Conservation (phyloP, 1,140 invertebrate species). For the Brachionus sp. region DNA sequence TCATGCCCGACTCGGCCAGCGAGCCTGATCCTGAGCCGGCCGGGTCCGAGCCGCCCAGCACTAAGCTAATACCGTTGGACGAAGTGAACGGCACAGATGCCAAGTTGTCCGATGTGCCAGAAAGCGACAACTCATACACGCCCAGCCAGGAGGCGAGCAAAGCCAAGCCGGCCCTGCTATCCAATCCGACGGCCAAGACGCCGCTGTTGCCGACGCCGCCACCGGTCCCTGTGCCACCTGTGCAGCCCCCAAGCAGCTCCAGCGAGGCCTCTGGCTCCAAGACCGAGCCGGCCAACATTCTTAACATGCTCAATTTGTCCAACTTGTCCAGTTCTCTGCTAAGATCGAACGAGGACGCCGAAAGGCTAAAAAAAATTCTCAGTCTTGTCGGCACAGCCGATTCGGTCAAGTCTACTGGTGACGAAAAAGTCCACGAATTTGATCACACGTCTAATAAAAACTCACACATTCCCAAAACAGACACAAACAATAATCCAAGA, state of each 20-base stretch:
- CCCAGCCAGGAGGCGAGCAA: neutral
- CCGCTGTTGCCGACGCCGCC: neutral
- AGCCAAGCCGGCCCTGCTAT: neutral
- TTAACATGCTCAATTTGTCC: neutral
- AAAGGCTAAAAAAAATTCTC: conserved; percentile 21
- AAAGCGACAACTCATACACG: neutral
- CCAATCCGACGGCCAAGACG: neutral
- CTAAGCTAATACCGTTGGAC: neutral
- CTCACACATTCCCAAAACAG: conserved; percentile 2
- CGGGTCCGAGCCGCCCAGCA: neutral
- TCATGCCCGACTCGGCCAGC: conserved; percentile 42
- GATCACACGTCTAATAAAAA: neutral
- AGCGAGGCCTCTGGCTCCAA: neutral
- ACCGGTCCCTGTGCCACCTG: neutral
- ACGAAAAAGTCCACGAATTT: neutral
- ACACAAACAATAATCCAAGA: conserved; percentile 20
- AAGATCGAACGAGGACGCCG: neutral
- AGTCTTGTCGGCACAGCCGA: neutral
- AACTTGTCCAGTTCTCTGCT: neutral
- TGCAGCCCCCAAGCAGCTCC: neutral
- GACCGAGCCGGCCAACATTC: neutral
- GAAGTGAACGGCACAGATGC: neutral
- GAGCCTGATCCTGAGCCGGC: conserved; percentile 3
- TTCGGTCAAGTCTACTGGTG: neutral
- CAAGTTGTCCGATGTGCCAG: neutral